A percentile compares a stretch with the other conserved stretches of the same genome.
These are phyloP conservation scores for Phyllostomus discolor DNA, from an alignment of 2,113 vertebrate species.

Conservation along the genomic window DNA sequence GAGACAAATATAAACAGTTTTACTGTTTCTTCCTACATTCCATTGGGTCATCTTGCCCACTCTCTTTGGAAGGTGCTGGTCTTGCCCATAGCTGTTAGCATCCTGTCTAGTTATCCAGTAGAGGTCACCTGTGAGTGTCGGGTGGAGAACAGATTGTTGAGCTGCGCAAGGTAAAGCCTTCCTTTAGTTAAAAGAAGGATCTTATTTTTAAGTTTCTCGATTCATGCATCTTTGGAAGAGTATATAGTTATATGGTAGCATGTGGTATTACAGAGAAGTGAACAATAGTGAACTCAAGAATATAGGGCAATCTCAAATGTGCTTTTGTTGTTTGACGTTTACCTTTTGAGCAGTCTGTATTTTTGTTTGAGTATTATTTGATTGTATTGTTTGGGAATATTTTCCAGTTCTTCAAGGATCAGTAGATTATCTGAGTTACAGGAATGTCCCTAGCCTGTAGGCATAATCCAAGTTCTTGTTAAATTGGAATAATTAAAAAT, in stretches of 20 bases:
- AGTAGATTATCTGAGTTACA: background rate
- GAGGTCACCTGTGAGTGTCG: constrained; percentile 45
- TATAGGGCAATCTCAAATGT: background rate
- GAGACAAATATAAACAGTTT: background rate
- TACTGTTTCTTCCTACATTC: background rate
- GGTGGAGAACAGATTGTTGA: background rate
- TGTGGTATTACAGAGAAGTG: background rate
- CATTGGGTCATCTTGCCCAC: background rate
- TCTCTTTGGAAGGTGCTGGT: background rate
- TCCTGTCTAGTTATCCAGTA: constrained; percentile 26
- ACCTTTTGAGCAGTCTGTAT: background rate
- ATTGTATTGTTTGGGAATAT: constrained; percentile 4
- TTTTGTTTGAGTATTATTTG: constrained; percentile 17
- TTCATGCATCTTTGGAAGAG: background rate
- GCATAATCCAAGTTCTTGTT: constrained; percentile 16
- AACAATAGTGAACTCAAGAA: background rate
- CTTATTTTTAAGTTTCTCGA: background rate
- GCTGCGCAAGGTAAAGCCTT: background rate
- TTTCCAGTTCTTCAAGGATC: background rate
- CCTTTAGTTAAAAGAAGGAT: background rate
- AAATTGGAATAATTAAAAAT: background rate
- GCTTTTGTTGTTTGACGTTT: background rate
- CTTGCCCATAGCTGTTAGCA: background rate
- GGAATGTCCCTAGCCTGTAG: background rate
- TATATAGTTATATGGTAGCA: background rate